A percentile compares a stretch with the other conserved stretches of the same genome.
These are phyloP conservation scores for Meda fulgida DNA, from an alignment of 2,797 vertebrate species.

Conservation along the genomic window DNA sequence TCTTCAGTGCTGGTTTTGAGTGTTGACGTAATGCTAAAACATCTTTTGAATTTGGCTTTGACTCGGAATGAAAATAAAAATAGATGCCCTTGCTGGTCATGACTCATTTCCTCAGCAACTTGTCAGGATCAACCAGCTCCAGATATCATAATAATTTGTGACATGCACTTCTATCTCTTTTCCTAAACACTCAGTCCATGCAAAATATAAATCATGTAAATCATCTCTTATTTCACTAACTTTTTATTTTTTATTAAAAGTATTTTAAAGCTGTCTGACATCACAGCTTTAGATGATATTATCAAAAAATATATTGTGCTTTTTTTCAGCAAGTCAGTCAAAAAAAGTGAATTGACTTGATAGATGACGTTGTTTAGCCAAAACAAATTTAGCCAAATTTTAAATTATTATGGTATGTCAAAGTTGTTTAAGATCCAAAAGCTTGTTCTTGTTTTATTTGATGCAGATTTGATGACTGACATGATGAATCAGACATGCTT, in stretches of 20 bases:
- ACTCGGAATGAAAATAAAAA: constrained; percentile 45
- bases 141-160: constrained; percentile 31
- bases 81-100: constrained; percentile 40
- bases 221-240: not conserved
- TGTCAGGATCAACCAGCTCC: constrained; percentile 17
- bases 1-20: not conserved
- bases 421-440: not conserved
- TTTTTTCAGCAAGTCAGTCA: not conserved
- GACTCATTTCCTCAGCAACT: constrained; percentile 42
- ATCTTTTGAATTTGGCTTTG: not conserved
- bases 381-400: not conserved
- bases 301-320: not conserved
- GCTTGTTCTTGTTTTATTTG: constrained; percentile 8
- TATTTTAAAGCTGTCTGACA: not conserved
- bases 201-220: not conserved
- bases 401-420: not conserved
- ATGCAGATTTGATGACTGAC: not conserved
- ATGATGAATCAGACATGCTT: constrained; percentile 10
- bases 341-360: not conserved
- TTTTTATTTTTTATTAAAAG: not conserved
- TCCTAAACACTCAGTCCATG: not conserved
- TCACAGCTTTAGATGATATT: not conserved
- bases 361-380: not conserved
- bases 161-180: constrained; percentile 22
- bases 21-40: not conserved